Evolutionary conservation across 2,113 vertebrate genomes (phyloP).

Genomic region (Varanus salvator): DNA sequence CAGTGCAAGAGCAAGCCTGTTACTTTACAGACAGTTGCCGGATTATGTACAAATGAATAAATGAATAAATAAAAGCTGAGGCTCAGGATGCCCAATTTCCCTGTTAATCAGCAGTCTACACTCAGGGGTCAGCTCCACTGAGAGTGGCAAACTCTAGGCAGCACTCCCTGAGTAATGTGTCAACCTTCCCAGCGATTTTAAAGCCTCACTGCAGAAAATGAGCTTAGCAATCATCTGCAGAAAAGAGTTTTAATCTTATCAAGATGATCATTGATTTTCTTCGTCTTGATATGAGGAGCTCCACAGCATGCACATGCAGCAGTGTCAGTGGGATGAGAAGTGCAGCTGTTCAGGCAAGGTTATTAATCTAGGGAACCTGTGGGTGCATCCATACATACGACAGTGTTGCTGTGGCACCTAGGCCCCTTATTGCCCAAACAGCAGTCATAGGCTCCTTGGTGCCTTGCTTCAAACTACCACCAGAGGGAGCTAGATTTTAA

Average conservation of each 20-base stretch:
- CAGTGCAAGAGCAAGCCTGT: neutral
- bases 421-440: neutral
- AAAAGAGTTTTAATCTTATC: slow-evolving; percentile 48
- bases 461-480: slow-evolving; percentile 3
- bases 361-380: neutral
- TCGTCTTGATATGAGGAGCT: slow-evolving; percentile 15
- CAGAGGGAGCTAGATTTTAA: neutral
- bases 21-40: neutral
- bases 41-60: neutral
- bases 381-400: neutral
- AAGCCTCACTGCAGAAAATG: slow-evolving; percentile 19
- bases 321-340: slow-evolving; percentile 21
- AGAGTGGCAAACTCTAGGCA: neutral
- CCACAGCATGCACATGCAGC: slow-evolving; percentile 12
- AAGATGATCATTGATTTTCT: slow-evolving; percentile 44
- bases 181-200: slow-evolving; percentile 17
- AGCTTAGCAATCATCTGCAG: slow-evolving; percentile 38
- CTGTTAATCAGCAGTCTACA: neutral
- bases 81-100: neutral
- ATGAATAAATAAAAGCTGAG: neutral
- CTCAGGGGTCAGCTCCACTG: neutral
- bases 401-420: rapidly evolving
- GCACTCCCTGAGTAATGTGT: neutral
- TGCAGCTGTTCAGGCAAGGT: slow-evolving; percentile 38
- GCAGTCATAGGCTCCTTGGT: neutral